Percentiles rank a stretch among this genome's conserved stretches.
Evolutionary conservation across 1,140 invertebrate species (phyloP).

Genomic region (Drosophila persimilis): DNA sequence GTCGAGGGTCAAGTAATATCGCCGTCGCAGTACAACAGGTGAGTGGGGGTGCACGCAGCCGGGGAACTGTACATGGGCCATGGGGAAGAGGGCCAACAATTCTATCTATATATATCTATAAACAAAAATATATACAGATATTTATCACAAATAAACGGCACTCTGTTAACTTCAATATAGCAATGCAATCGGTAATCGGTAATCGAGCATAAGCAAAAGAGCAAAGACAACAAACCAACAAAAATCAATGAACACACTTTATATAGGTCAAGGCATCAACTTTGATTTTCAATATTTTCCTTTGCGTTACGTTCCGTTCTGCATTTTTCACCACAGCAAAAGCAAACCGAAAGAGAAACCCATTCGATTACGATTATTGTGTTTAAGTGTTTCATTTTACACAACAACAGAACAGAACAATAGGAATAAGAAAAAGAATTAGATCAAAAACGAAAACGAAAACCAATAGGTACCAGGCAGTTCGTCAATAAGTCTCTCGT

Average conservation of each 20-base stretch:
- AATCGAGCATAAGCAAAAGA: constrained; percentile 45
- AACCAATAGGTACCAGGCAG: constrained; percentile 7
- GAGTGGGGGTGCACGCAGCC: constrained; percentile 37
- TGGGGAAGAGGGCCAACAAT: too few species aligned
- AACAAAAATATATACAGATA: constrained; percentile 23
- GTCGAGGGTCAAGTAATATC: constrained; percentile 86
- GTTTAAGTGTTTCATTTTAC: constrained; percentile 32
- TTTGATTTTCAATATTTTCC: constrained; percentile 36
- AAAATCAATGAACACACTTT: constrained; percentile 41
- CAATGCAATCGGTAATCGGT: constrained; percentile 45
- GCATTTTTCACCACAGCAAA: constrained; percentile 23
- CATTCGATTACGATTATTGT: constrained; percentile 35
- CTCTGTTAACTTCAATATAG: constrained; percentile 47
- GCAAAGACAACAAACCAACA: constrained; percentile 19
- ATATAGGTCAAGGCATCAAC: constrained; percentile 30
- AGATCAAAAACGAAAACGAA: not conserved
- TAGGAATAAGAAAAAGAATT: not conserved
- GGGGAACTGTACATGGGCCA: constrained; percentile 16
- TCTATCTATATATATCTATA: constrained; percentile 17
- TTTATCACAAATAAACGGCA: constrained; percentile 37
- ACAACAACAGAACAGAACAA: constrained; percentile 25
- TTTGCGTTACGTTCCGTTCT: constrained; percentile 21
- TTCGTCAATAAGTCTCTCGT: constrained; percentile 22
- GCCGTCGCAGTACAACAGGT: constrained; percentile 83
- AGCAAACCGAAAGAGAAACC: constrained; percentile 7